phyloP scores from a whole-genome alignment of 2,888 invertebrate genomes.

The Pediacus dermestoides region DNA sequence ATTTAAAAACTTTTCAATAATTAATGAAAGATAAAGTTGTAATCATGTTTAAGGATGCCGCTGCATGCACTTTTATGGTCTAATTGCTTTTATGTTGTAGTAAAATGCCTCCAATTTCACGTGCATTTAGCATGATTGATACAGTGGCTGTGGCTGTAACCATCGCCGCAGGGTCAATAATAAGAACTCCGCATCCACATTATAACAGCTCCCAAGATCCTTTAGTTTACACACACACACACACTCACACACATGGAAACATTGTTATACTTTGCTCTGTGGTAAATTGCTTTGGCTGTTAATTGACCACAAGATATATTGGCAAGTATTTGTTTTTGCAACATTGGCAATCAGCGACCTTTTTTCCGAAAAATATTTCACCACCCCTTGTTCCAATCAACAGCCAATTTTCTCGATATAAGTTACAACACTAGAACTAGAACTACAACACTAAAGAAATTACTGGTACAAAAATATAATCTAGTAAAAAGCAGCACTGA shows the following conservation, averaged over 20 bases:
- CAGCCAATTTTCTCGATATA: too few species aligned
- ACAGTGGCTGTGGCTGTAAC: constrained; percentile 13
- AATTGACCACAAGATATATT: constrained; percentile 5
- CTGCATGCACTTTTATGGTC: constrained; percentile 7
- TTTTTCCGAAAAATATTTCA: too few species aligned
- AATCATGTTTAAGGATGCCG: constrained; percentile 3
- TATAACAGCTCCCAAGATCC: not conserved
- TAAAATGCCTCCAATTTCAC: constrained; percentile 23
- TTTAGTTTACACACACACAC: too few species aligned
- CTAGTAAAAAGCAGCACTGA: too few species aligned
- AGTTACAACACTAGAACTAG: too few species aligned
- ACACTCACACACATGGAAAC: too few species aligned
- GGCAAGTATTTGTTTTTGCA: constrained; percentile 4
- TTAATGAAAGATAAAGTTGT: constrained; percentile 13
- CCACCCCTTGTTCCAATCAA: too few species aligned
- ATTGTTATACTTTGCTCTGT: constrained; percentile 1
- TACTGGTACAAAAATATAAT: too few species aligned
- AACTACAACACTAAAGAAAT: too few species aligned
- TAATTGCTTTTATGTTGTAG: constrained; percentile 19
- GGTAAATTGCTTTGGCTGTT: constrained; percentile 4
- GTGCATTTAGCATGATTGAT: constrained; percentile 24
- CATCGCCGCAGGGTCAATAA: constrained; percentile 9
- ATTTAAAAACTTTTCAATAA: constrained; percentile 6
- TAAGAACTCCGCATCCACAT: not conserved
- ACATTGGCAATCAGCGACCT: constrained; percentile 1